phyloP scores from a whole-genome alignment of 2,113 vertebrate genomes.

The Emydocephalus ijimae region DNA sequence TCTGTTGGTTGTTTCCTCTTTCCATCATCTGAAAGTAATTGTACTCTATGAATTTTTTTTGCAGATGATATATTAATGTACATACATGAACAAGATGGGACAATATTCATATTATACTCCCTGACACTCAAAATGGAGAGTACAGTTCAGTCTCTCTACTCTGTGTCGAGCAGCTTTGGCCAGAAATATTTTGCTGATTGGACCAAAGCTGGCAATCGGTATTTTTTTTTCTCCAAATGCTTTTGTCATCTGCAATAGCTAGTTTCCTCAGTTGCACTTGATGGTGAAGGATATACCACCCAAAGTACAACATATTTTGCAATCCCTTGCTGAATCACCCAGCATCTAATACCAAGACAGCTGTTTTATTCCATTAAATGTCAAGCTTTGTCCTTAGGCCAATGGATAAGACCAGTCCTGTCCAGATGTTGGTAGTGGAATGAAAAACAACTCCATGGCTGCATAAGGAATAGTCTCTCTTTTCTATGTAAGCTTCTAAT shows the following conservation, averaged over 20 bases:
- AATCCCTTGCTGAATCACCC: not conserved
- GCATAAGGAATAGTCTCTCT: not conserved
- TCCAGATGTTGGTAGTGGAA: not conserved
- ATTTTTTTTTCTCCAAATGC: not conserved
- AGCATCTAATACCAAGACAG: not conserved
- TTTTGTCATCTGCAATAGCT: not conserved
- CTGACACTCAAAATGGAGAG: not conserved
- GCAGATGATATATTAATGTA: not conserved
- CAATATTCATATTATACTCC: not conserved
- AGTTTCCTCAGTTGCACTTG: not conserved
- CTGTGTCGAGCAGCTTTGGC: not conserved
- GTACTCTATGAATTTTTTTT: not conserved
- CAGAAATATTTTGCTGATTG: not conserved
- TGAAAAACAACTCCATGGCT: not conserved
- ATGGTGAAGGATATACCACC: not conserved
- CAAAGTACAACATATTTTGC: not conserved
- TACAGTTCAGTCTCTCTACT: not conserved
- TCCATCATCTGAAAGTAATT: accelerated
- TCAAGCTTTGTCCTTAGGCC: not conserved
- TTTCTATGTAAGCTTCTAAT: not conserved
- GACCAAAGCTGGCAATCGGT: not conserved
- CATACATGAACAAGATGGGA: not conserved
- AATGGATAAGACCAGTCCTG: not conserved
- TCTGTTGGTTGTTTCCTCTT: accelerated
- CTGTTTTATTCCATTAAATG: not conserved